Evolutionary conservation across 2,113 vertebrate genomes (phyloP).

Genomic region (Chloebia gouldiae): DNA sequence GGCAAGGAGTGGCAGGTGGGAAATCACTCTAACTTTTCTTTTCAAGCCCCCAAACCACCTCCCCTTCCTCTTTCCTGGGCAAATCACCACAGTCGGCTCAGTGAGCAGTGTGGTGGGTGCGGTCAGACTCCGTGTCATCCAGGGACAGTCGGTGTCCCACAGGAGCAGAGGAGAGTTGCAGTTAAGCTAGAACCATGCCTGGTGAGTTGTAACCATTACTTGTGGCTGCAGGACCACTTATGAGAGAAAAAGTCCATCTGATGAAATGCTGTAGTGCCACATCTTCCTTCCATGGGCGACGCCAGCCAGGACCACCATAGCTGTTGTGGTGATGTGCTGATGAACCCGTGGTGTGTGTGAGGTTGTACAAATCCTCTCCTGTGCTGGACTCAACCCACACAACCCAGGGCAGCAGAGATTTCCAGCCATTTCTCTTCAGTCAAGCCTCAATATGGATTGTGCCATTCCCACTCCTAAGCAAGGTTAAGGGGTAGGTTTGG

Average conservation of each 20-base stretch:
- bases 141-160: rapidly evolving
- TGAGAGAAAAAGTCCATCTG: background rate
- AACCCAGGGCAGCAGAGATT: background rate
- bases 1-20: background rate
- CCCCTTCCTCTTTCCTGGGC: background rate
- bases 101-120: rapidly evolving
- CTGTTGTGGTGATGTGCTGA: background rate
- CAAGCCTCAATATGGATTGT: background rate
- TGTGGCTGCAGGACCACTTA: background rate
- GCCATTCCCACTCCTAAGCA: background rate
- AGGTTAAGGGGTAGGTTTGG: background rate
- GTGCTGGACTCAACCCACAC: background rate
- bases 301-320: rapidly evolving
- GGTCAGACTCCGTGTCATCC: background rate
- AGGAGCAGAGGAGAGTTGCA: background rate
- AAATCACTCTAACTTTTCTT: background rate
- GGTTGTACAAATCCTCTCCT: background rate
- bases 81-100: rapidly evolving
- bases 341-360: rapidly evolving
- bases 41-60: background rate
- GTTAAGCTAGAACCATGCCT: background rate
- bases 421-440: background rate
- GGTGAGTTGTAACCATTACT: background rate
- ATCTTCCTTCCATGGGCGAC: rapidly evolving
- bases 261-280: background rate